These are phyloP conservation scores for Epirrita christyi DNA, from an alignment of 2,888 invertebrate genomes.

Conservation along the genomic window DNA sequence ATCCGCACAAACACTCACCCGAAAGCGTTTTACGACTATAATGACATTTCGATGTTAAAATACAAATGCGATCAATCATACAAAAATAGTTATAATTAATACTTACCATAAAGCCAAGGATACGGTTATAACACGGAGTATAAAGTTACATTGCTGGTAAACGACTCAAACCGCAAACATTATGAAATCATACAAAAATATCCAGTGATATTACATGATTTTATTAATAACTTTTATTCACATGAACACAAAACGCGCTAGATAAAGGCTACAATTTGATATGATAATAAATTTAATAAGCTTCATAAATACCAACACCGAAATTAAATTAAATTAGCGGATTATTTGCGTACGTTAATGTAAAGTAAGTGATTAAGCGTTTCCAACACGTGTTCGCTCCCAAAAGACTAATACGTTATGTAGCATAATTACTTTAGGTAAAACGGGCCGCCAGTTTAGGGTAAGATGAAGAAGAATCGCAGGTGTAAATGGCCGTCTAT, in stretches of 20 bases:
- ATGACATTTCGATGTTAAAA: conserved; percentile 51
- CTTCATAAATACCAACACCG: conserved; percentile 75
- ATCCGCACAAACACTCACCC: conserved; percentile 59
- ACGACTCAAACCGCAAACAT: conserved; percentile 60
- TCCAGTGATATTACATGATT: conserved; percentile 70
- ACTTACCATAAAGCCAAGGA: conserved; percentile 39
- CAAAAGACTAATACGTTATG: conserved; percentile 82
- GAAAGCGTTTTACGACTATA: conserved; percentile 66
- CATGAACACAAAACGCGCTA: conserved; percentile 71
- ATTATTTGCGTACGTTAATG: conserved; percentile 81
- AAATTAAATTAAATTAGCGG: conserved; percentile 82
- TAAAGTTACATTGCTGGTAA: conserved; percentile 57
- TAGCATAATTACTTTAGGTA: conserved; percentile 81
- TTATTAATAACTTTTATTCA: conserved; percentile 73
- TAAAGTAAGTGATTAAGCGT: conserved; percentile 82
- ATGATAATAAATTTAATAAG: conserved; percentile 82
- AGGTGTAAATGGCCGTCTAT: conserved; percentile 80
- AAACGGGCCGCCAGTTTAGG: conserved; percentile 77
- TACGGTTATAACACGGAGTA: conserved; percentile 45
- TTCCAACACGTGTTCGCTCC: conserved; percentile 79
- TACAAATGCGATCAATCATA: conserved; percentile 68
- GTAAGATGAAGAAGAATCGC: conserved; percentile 83
- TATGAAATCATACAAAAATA: conserved; percentile 65
- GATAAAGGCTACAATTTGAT: conserved; percentile 78
- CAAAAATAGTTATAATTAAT: conserved; percentile 44